Conservation (phyloP, 2,113 vertebrate species). For the Corynorhinus townsendii region DNA sequence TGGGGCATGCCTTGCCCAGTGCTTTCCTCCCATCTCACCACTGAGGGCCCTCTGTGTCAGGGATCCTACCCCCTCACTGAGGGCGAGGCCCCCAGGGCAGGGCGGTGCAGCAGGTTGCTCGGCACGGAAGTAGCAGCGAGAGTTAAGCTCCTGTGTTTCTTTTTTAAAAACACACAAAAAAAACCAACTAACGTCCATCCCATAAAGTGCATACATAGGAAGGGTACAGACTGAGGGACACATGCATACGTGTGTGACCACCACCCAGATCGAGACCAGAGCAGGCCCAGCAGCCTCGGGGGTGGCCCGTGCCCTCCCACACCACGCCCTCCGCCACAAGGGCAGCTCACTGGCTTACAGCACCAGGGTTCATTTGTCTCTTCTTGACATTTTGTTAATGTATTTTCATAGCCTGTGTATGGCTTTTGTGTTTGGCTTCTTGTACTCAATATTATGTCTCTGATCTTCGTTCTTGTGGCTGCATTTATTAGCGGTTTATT, state of each 20-base stretch:
- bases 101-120: neutral
- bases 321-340: neutral
- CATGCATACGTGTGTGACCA: neutral
- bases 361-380: neutral
- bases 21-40: too few relatives aligned
- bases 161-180: neutral
- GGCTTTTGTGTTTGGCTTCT: neutral
- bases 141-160: neutral
- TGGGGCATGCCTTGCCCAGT: neutral
- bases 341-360: neutral
- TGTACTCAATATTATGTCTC: too few relatives aligned
- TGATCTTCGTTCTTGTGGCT: neutral
- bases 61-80: fast-evolving
- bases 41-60: fast-evolving
- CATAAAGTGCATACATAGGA: neutral
- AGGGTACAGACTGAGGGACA: neutral
- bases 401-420: neutral
- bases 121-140: neutral
- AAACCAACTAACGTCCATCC: neutral
- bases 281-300: fast-evolving
- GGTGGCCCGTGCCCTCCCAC: fast-evolving
- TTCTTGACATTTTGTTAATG: neutral
- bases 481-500: neutral
- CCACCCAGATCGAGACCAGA: neutral
- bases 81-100: fast-evolving